A percentile compares a stretch with the other conserved stretches of the same genome.
Conservation (phyloP, 2,888 invertebrate genomes). For the Tiliacea aurago region DNA sequence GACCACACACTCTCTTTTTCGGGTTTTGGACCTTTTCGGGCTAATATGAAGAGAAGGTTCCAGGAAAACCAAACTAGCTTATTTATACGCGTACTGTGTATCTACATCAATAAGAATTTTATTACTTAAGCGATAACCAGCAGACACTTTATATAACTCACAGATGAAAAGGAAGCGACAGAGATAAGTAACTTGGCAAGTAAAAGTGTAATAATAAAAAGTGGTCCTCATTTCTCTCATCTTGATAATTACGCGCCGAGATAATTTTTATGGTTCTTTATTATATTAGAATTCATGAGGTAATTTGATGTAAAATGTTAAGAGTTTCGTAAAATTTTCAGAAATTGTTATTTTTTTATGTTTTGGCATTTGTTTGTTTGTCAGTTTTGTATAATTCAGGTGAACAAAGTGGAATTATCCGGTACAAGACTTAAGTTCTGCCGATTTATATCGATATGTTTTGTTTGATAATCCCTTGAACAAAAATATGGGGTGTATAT, state of each 20-base stretch:
- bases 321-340: neutral
- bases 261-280: constrained; percentile 40
- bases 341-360: neutral
- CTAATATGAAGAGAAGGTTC: neutral
- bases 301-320: constrained; percentile 14
- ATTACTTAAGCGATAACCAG: neutral
- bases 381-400: neutral
- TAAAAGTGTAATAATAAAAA: constrained; percentile 39
- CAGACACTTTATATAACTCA: neutral
- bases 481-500: too few species aligned
- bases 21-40: neutral
- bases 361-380: neutral
- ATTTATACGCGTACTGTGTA: neutral
- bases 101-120: neutral
- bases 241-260: constrained; percentile 32
- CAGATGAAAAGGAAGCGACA: constrained; percentile 2
- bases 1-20: too few species aligned
- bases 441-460: too few species aligned
- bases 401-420: too few species aligned
- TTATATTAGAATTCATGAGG: constrained; percentile 27
- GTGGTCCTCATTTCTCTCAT: constrained; percentile 23
- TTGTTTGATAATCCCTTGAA: too few species aligned
- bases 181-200: constrained; percentile 17
- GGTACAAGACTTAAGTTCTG: too few species aligned
- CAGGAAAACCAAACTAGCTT: neutral